These are phyloP conservation scores for Nymphicus hollandicus DNA, from an alignment of 2,113 vertebrate genomes.

Conservation along the genomic window DNA sequence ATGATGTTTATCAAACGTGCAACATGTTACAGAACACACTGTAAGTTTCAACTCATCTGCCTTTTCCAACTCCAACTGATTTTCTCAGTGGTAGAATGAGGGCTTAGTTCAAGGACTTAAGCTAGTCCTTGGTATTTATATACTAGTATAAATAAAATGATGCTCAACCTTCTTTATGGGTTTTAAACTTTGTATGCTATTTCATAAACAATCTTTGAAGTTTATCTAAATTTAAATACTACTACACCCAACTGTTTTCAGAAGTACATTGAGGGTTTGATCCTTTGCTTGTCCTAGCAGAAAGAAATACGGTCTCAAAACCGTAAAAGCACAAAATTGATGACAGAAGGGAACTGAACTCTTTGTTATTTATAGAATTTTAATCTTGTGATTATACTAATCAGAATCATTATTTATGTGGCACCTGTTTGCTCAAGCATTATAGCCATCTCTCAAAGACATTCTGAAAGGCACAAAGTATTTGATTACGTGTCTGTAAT, in stretches of 20 bases:
- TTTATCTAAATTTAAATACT: background rate
- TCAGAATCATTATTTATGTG: conserved; percentile 40
- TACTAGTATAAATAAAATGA: background rate
- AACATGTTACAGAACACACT: background rate
- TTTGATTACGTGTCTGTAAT: background rate
- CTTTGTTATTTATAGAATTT: conserved; percentile 1
- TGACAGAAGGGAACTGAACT: background rate
- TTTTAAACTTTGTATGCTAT: background rate
- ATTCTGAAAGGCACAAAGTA: background rate
- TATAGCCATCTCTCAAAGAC: background rate
- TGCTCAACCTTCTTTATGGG: background rate
- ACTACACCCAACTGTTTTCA: background rate
- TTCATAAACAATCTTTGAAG: background rate
- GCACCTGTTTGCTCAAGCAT: conserved; percentile 9
- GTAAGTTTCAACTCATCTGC: background rate
- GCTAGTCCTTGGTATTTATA: background rate
- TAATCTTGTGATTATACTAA: conserved; percentile 20
- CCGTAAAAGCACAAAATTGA: background rate
- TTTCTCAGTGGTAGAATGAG: background rate
- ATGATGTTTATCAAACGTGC: background rate
- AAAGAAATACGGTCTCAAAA: conserved; percentile 5
- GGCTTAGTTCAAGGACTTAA: background rate
- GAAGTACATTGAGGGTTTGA: background rate
- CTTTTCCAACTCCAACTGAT: background rate
- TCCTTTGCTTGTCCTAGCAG: background rate